Conservation (phyloP, 2,797 vertebrate genomes). For the Hoplostethus atlanticus region DNA sequence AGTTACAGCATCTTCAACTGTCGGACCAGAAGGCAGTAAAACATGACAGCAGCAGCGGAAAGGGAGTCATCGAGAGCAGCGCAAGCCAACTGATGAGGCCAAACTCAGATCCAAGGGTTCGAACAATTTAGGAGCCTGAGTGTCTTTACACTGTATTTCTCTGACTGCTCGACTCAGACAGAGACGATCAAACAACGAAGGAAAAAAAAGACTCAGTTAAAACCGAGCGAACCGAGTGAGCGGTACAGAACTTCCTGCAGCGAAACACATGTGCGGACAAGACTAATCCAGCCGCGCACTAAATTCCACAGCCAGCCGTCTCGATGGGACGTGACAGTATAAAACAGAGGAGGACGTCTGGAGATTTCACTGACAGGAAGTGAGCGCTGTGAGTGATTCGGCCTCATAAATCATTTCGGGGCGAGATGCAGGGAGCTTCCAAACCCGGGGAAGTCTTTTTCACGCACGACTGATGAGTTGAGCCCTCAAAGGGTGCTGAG, state of each 20-base stretch:
- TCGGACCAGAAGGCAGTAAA: constrained; percentile 63
- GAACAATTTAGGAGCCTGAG: constrained; percentile 48
- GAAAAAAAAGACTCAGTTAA: constrained; percentile 31
- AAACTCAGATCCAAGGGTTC: constrained; percentile 40
- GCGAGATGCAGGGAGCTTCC: constrained; percentile 64
- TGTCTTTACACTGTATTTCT: constrained; percentile 60
- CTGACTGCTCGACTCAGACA: constrained; percentile 53
- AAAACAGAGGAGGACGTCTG: constrained; percentile 84
- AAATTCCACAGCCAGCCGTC: constrained; percentile 72
- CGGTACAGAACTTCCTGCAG: constrained; percentile 61
- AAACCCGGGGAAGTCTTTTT: constrained; percentile 46
- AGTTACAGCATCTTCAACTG: constrained; percentile 52
- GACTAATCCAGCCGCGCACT: constrained; percentile 69
- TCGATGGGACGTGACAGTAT: constrained; percentile 74
- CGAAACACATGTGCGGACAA: constrained; percentile 75
- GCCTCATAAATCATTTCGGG: constrained; percentile 87
- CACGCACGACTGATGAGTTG: constrained; percentile 58
- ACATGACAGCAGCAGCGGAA: constrained; percentile 47
- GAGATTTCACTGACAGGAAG: constrained; percentile 86
- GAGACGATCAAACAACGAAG: constrained; percentile 44
- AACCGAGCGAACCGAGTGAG: constrained; percentile 49
- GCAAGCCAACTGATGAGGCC: constrained; percentile 25
- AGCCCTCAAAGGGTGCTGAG: constrained; percentile 56
- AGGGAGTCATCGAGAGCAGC: constrained; percentile 53
- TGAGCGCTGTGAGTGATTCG: constrained; percentile 86